phyloP scores from a whole-genome alignment of 2,797 vertebrate species.

The Lepus oiostolus region DNA sequence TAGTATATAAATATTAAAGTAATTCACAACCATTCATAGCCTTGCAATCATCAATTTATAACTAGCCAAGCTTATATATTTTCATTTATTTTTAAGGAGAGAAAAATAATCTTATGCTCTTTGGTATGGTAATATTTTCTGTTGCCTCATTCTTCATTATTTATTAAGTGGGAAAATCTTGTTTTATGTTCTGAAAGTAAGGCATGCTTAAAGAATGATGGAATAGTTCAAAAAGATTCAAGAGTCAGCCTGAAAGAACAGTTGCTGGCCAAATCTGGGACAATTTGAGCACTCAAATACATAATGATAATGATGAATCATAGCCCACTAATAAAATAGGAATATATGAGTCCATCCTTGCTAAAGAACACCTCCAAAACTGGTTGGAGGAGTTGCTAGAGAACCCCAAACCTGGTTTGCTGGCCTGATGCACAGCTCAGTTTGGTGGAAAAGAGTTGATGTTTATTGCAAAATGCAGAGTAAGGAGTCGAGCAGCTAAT shows the following conservation, averaged over 20 bases:
- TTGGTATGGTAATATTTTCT: not conserved
- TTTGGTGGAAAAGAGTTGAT: too few relatives aligned
- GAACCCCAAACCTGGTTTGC: too few relatives aligned
- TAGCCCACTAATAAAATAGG: not conserved
- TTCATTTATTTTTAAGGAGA: not conserved
- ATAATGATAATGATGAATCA: not conserved
- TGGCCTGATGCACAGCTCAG: too few relatives aligned
- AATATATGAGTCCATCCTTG: not conserved
- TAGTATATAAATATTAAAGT: not conserved
- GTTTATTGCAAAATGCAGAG: too few relatives aligned
- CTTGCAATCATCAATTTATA: constrained; percentile 12
- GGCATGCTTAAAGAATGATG: not conserved
- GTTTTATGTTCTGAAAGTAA: not conserved
- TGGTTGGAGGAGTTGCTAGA: too few relatives aligned
- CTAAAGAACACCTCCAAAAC: too few relatives aligned
- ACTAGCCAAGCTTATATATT: not conserved
- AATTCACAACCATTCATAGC: not conserved
- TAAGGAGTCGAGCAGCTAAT: too few relatives aligned
- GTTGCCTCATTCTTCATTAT: not conserved
- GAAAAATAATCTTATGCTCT: not conserved
- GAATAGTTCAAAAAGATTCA: not conserved
- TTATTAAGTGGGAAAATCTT: not conserved
- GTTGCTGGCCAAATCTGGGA: not conserved
- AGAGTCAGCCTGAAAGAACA: not conserved
- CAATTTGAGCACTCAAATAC: not conserved